Conservation (phyloP, 2,888 invertebrate species). For the Phymatocera aterrima region DNA sequence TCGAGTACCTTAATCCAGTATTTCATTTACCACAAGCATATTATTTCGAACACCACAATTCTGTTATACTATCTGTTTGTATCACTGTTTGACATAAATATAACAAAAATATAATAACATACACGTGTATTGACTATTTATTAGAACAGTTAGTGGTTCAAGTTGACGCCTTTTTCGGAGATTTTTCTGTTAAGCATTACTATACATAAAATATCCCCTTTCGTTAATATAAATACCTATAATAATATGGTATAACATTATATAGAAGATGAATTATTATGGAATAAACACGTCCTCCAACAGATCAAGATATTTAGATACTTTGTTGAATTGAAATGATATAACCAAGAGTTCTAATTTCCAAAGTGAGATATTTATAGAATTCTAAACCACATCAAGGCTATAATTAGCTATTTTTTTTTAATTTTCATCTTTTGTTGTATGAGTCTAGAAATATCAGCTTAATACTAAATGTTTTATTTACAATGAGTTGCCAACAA, state of each 20-base stretch:
- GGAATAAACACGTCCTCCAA: background rate
- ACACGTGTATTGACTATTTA: slow-evolving; percentile 4
- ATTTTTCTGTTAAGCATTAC: background rate
- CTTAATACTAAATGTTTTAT: background rate
- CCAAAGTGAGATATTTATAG: background rate
- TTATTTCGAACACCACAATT: slow-evolving; percentile 16
- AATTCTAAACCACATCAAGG: background rate
- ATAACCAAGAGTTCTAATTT: background rate
- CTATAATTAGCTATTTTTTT: no score
- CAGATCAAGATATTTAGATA: background rate
- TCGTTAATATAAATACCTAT: background rate
- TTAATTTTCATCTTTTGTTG: background rate
- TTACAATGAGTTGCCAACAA: background rate
- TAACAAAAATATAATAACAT: slow-evolving; percentile 51
- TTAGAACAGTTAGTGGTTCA: background rate
- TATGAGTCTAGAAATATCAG: background rate
- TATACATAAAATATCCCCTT: background rate
- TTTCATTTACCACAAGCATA: background rate
- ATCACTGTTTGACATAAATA: slow-evolving; percentile 48
- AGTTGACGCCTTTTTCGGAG: background rate
- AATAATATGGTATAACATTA: slow-evolving; percentile 10
- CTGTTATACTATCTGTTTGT: background rate
- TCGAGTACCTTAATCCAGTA: background rate
- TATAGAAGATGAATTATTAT: background rate
- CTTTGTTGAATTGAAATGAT: background rate